Base-by-base conservation (phyloP, 92 coral and sea anemone species). In the Zoanthus sansibaricus region DNA sequence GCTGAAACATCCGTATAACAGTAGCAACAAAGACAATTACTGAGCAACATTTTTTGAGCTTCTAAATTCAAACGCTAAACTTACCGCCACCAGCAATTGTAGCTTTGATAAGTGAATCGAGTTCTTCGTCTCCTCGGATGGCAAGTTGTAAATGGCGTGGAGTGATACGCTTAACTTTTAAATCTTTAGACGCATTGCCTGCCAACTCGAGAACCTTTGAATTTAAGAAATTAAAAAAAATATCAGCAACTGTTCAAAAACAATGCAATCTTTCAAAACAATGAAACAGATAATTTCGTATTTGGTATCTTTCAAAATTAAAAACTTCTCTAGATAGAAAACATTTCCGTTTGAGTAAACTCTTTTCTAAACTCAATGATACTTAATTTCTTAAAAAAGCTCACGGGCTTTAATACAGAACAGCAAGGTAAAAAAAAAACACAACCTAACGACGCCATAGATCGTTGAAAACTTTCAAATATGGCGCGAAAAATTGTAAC, bases 141-240 rank as follows among this genome's bases (percentile, higher is more conserved):
- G 99, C 99, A 82, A 97, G 98, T 88, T 97, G 99, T 83, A 97
- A 91, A 97, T 97, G 99, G 85, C 99, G 99, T 11, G 99, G 99
- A 18, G 99, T 97, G 59, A 97, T 97, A 97, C 99, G 99, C 87
- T 97, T 97, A 52, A 97, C 99, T 88, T 97, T 97, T 82, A 97
- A 87, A 89, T 97, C 99, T 72, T 97, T 97, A 6, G 99, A 97
- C 6, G 99, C 99, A 88, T 97, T 97, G 71, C 99, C 99, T 72
- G 99, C 99, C 92, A 97, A 97, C 95, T 97, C 99, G 25, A 97
- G 93, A 21, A 97, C 99, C 99, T 97, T 20, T 15, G 42, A 37
- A 37, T 37, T 37, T 2, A 37, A 37, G 42, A 25, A 11, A 30
- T 37, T 37, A 37, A 37, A 37, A 4, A 11, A 30, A 31, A 76